Percentiles rank a stretch among this genome's conserved stretches.
Conservation (phyloP, 2,113 vertebrate genomes). For the Campylomormyrus numenius region DNA sequence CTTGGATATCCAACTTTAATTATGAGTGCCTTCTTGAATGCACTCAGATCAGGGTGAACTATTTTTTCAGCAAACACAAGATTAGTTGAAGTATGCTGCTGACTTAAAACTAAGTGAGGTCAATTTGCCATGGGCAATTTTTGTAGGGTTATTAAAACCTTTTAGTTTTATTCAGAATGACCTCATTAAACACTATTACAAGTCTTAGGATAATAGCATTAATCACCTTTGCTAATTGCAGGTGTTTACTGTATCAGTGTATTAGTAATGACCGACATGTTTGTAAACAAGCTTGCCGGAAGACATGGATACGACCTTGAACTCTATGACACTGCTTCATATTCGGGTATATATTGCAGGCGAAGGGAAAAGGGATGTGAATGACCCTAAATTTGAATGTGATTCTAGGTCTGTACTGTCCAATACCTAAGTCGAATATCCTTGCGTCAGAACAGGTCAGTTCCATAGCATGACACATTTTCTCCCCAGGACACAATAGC, state of each 20-base stretch:
- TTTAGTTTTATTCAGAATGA: neutral
- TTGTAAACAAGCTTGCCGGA: neutral
- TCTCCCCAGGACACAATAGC: neutral
- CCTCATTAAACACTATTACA: neutral
- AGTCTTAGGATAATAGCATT: neutral
- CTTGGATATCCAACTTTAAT: neutral
- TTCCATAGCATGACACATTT: neutral
- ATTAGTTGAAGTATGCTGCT: neutral
- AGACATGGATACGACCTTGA: neutral
- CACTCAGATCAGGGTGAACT: neutral
- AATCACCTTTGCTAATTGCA: neutral
- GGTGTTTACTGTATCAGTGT: neutral
- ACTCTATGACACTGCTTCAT: neutral
- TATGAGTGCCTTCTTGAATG: neutral
- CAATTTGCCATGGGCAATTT: neutral
- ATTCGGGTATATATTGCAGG: neutral
- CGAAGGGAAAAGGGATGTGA: neutral
- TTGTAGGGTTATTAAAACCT: neutral
- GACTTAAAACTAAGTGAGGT: neutral
- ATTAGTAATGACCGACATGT: neutral
- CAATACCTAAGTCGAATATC: neutral
- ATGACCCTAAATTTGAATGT: neutral
- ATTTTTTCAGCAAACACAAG: neutral
- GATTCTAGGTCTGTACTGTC: neutral
- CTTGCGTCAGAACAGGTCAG: neutral